Evolutionary conservation across 1,140 invertebrate species (phyloP).

Genomic region (Apis laboriosa): DNA sequence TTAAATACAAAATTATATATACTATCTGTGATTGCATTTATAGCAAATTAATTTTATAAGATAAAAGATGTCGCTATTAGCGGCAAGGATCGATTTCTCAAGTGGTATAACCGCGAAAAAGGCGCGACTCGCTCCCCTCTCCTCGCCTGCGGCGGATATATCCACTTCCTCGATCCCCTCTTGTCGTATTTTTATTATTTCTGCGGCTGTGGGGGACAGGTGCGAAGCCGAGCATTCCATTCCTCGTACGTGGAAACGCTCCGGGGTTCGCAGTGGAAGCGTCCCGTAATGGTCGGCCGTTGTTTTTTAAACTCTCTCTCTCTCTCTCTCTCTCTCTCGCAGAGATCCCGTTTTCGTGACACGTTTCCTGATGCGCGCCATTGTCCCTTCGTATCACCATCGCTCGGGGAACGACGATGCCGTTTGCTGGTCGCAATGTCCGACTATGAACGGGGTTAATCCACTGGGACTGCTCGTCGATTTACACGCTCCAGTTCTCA

Average conservation of each 20-base stretch:
- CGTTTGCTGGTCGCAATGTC: not conserved
- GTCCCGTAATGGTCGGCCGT: slow-evolving; percentile 33
- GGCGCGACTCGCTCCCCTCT: too few relatives aligned
- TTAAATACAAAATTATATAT: too few relatives aligned
- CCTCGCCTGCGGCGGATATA: too few relatives aligned
- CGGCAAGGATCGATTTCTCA: too few relatives aligned
- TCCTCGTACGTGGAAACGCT: slow-evolving; percentile 9
- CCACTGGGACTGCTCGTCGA: not conserved
- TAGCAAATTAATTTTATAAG: too few relatives aligned
- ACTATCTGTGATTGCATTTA: too few relatives aligned
- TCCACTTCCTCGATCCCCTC: not conserved
- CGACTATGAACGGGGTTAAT: not conserved
- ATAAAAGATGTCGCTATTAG: too few relatives aligned
- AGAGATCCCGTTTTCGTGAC: slow-evolving; percentile 10
- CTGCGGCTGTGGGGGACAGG: slow-evolving; percentile 22
- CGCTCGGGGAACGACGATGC: too few relatives aligned
- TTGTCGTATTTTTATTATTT: slow-evolving; percentile 53
- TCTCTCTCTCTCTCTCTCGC: not conserved
- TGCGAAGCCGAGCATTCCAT: slow-evolving; percentile 11
- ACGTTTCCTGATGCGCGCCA: not conserved
- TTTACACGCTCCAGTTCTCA: too few relatives aligned
- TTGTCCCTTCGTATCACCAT: not conserved
- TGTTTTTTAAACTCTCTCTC: not conserved
- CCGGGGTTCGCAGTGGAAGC: not conserved
- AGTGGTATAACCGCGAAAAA: too few relatives aligned